These are phyloP conservation scores for Chaetogeoica ovagalla DNA, from an alignment of 2,888 invertebrate genomes.

Conservation along the genomic window DNA sequence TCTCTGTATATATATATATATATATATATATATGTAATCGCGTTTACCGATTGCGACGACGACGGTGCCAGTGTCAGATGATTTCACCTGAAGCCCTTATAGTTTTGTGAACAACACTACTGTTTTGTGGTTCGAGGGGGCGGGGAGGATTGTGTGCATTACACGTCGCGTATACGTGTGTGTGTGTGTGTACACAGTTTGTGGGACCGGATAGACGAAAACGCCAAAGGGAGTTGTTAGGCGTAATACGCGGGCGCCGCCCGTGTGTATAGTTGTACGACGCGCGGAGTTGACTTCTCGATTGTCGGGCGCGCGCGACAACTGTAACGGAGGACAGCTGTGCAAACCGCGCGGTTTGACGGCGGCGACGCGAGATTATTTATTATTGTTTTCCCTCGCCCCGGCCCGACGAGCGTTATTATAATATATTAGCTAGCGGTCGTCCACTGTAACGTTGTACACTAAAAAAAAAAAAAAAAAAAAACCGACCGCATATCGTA, in stretches of 20 bases:
- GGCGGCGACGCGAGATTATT: not conserved
- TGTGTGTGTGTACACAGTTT: conserved; percentile 41
- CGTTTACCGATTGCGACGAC: conserved; percentile 19
- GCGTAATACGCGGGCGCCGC: too few species aligned
- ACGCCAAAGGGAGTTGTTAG: conserved; percentile 40
- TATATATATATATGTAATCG: not conserved
- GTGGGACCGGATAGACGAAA: conserved; percentile 48
- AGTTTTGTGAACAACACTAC: not conserved
- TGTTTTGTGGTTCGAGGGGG: not conserved
- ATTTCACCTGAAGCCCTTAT: not conserved
- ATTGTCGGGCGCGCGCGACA: too few species aligned
- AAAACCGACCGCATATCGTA: too few species aligned
- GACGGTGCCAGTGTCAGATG: not conserved
- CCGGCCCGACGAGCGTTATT: too few species aligned
- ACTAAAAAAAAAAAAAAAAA: too few species aligned
- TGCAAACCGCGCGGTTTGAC: conserved; percentile 11
- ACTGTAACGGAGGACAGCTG: conserved; percentile 13
- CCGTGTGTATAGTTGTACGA: not conserved
- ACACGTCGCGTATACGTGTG: not conserved
- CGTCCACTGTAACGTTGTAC: not conserved
- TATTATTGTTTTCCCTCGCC: too few species aligned
- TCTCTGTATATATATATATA: too few species aligned
- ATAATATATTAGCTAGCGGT: not conserved
- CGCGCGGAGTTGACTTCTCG: too few species aligned
- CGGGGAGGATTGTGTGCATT: not conserved